Percentiles rank a stretch among this genome's conserved stretches.
These are phyloP conservation scores for Caenorhabditis drosophilae DNA, from an alignment of 2,888 invertebrate genomes.

Conservation along the genomic window DNA sequence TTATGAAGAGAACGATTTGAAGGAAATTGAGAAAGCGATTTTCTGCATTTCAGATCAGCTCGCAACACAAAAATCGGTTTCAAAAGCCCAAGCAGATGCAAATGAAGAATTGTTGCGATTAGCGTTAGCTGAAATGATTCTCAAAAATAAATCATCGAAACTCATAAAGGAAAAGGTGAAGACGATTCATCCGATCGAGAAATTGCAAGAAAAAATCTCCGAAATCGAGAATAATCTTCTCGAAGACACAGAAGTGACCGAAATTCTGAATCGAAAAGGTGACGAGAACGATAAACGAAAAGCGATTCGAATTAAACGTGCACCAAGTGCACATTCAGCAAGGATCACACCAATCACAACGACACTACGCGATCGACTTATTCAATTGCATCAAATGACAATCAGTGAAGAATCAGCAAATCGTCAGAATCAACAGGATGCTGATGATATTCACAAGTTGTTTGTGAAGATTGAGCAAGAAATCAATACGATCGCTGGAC, in stretches of 20 bases:
- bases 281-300: slow-evolving; percentile 19
- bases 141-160: slow-evolving; percentile 45
- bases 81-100: slow-evolving; percentile 59
- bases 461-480: slow-evolving; percentile 63
- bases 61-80: slow-evolving; percentile 44
- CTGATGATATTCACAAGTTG: slow-evolving; percentile 52
- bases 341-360: slow-evolving; percentile 55
- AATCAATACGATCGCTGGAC: slow-evolving; percentile 59
- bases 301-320: slow-evolving; percentile 39
- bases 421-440: slow-evolving; percentile 18
- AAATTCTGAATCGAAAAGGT: slow-evolving; percentile 33
- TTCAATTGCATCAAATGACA: slow-evolving; percentile 49
- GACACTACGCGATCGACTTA: slow-evolving; percentile 49
- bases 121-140: slow-evolving; percentile 62
- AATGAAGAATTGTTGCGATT: slow-evolving; percentile 63
- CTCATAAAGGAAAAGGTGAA: slow-evolving; percentile 2
- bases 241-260: slow-evolving; percentile 56
- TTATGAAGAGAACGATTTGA: slow-evolving; percentile 13
- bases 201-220: slow-evolving; percentile 43
- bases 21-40: slow-evolving; percentile 58
- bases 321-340: slow-evolving; percentile 52
- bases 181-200: slow-evolving; percentile 48
- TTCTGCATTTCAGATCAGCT: slow-evolving; percentile 56
- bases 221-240: slow-evolving; percentile 60
- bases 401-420: slow-evolving; percentile 26